Conservation (phyloP, 2,888 invertebrate genomes). For the Xiphydria camelus region DNA sequence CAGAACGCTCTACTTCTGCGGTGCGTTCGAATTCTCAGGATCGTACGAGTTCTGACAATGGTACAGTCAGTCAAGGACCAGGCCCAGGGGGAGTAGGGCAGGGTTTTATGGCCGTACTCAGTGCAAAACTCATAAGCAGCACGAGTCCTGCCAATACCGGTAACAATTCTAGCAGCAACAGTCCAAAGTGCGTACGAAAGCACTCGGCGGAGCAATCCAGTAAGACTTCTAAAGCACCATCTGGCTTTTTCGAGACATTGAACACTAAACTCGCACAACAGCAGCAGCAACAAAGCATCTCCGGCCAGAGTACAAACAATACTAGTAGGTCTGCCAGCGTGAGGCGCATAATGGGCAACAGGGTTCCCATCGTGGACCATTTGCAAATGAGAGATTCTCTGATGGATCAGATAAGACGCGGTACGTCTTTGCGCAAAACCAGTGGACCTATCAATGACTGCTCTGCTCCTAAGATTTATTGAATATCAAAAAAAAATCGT, state of each 20-base stretch:
- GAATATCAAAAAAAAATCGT: constrained; percentile 32
- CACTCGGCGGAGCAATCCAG: constrained; percentile 57
- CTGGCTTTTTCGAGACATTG: constrained; percentile 75
- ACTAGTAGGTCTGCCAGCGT: constrained; percentile 50
- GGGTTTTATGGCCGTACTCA: constrained; percentile 71
- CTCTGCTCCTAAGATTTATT: constrained; percentile 86
- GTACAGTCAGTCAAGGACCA: constrained; percentile 29
- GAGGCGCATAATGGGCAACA: constrained; percentile 53
- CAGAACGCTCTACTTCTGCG: constrained; percentile 38
- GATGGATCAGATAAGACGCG: constrained; percentile 92
- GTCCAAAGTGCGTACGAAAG: constrained; percentile 51
- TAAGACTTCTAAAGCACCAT: constrained; percentile 57
- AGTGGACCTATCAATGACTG: constrained; percentile 77
- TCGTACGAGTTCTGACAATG: constrained; percentile 10
- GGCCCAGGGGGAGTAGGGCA: constrained; percentile 65
- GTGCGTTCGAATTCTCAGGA: constrained; percentile 34
- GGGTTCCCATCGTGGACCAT: constrained; percentile 53
- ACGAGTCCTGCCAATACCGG: constrained; percentile 22
- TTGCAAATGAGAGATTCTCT: constrained; percentile 69
- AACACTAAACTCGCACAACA: constrained; percentile 77
- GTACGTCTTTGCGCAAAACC: constrained; percentile 80
- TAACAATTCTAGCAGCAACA: constrained; percentile 33
- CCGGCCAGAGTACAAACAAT: constrained; percentile 21
- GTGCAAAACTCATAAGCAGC: constrained; percentile 65
- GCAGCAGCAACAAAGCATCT: constrained; percentile 64